Evolutionary conservation across 2,797 vertebrate species (phyloP).

Genomic region (Pogonophryne albipinna): DNA sequence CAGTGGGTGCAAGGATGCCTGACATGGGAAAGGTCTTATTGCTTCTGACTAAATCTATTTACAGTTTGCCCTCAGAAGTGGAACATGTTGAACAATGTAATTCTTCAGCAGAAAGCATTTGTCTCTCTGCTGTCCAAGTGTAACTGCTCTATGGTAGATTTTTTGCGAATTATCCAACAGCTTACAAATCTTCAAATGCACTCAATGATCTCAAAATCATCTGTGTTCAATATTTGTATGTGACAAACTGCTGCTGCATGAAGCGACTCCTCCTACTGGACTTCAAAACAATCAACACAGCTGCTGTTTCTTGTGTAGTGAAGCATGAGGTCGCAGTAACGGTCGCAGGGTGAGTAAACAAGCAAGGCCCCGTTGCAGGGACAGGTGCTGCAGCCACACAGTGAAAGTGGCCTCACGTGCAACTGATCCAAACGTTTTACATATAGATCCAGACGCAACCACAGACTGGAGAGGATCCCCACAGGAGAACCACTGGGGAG

Average conservation of each 20-base stretch:
- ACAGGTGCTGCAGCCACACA: constrained; percentile 80
- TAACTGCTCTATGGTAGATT: constrained; percentile 3
- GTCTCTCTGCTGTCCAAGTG: background rate
- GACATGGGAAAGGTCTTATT: constrained; percentile 18
- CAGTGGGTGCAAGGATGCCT: constrained; percentile 12
- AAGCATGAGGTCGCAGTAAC: constrained; percentile 79
- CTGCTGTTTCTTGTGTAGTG: constrained; percentile 78
- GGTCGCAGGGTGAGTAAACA: constrained; percentile 78
- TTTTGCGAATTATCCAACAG: background rate
- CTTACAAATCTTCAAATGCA: background rate
- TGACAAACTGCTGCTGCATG: constrained; percentile 18
- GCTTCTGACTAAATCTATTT: constrained; percentile 49
- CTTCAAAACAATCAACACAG: constrained; percentile 78
- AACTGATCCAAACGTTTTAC: constrained; percentile 49
- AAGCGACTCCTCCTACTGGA: constrained; percentile 56
- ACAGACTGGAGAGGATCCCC: constrained; percentile 65
- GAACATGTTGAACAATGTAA: constrained; percentile 27
- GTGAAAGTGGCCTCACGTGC: constrained; percentile 71
- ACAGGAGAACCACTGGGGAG: constrained; percentile 45
- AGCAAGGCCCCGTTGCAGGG: constrained; percentile 69
- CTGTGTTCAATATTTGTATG: background rate
- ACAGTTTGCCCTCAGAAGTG: constrained; percentile 34
- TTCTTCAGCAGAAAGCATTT: constrained; percentile 10
- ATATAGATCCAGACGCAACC: constrained; percentile 50
- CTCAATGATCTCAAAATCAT: constrained; percentile 18